These are phyloP conservation scores for Bubo scandiacus DNA, from an alignment of 2,113 vertebrate genomes.

Conservation along the genomic window DNA sequence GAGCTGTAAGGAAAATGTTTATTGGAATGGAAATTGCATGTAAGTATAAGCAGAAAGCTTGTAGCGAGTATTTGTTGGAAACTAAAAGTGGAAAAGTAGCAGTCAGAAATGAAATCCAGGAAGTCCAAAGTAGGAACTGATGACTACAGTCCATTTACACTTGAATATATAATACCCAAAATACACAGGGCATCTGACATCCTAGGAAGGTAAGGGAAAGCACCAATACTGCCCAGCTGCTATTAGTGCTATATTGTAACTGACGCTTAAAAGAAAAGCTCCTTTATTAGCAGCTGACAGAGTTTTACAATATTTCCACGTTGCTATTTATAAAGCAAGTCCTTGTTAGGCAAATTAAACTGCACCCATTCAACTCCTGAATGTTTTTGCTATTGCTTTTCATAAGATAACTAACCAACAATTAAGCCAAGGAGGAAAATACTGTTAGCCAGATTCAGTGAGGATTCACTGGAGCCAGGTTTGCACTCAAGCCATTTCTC, in stretches of 20 bases:
- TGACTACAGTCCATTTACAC: not conserved
- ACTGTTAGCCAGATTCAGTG: not conserved
- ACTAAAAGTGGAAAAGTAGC: conserved; percentile 25
- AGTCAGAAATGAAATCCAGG: conserved; percentile 33
- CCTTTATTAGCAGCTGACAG: not conserved
- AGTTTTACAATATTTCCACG: not conserved
- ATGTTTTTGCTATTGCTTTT: not conserved
- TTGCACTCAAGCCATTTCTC: accelerated
- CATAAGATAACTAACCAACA: not conserved
- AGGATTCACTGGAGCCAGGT: not conserved
- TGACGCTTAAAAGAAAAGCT: not conserved
- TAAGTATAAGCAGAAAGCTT: conserved; percentile 22
- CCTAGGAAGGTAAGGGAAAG: not conserved
- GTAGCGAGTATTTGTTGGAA: conserved; percentile 32
- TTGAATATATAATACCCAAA: not conserved
- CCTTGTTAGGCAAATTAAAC: not conserved
- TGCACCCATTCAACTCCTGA: not conserved
- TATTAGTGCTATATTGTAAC: not conserved
- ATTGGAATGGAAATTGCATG: conserved; percentile 25
- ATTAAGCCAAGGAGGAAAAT: not conserved
- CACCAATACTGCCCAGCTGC: not conserved
- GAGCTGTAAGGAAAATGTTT: conserved; percentile 11
- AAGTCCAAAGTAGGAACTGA: not conserved
- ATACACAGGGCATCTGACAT: not conserved
- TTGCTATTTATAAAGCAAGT: not conserved